phyloP scores from a whole-genome alignment of 1,140 invertebrate species.

The Tenebrio molitor region DNA sequence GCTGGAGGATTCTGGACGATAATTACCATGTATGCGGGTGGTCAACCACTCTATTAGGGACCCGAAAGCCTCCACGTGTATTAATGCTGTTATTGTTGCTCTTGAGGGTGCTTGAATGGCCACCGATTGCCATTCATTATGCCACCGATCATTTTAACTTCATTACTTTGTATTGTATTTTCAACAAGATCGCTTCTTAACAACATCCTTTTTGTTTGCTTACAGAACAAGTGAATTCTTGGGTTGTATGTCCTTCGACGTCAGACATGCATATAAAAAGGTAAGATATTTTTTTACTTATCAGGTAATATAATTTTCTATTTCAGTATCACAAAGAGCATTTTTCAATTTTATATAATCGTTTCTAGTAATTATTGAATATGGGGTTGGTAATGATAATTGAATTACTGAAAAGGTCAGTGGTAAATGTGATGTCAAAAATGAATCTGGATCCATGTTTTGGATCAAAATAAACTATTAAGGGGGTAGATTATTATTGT shows the following conservation, averaged over 20 bases:
- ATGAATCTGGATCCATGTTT: too few species aligned
- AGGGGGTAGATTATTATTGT: too few species aligned
- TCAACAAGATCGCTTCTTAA: too few species aligned
- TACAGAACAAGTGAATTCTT: conserved; percentile 83
- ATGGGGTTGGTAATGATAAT: too few species aligned
- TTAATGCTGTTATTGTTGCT: conserved; percentile 35
- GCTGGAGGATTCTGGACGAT: conserved; percentile 5
- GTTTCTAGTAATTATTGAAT: too few species aligned
- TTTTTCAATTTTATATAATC: too few species aligned
- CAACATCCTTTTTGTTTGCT: conserved; percentile 62
- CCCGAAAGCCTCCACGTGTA: background rate
- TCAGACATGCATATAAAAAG: conserved; percentile 75
- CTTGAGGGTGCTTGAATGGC: conserved; percentile 11
- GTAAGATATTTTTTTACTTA: conserved; percentile 53
- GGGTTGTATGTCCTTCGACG: conserved; percentile 83
- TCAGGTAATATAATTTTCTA: too few species aligned
- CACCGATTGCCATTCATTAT: conserved; percentile 10
- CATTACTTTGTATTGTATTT: conserved; percentile 16
- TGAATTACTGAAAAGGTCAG: too few species aligned
- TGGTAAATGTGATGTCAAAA: too few species aligned
- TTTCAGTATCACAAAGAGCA: too few species aligned
- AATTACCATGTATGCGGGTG: conserved; percentile 35
- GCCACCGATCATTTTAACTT: conserved; percentile 14
- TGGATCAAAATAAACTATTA: too few species aligned
- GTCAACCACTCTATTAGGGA: conserved; percentile 33